Evolutionary conservation across 2,888 invertebrate species (phyloP), one percentile per base, ranked within the genome.

Genomic region (Diploptera punctata): DNA sequence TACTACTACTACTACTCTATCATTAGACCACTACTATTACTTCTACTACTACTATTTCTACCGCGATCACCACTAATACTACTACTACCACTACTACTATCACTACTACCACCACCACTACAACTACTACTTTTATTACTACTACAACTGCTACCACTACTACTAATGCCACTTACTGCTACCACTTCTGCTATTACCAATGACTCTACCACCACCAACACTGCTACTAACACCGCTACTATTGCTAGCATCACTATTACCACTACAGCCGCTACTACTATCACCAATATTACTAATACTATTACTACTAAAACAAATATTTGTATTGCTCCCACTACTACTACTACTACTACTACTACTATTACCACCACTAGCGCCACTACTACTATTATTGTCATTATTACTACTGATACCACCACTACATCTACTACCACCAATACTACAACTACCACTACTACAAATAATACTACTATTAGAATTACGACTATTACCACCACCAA

Each of bases 331-430:
- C 5, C 49, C 18, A n/a, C 49, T 49, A 49, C 49, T 49, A 49
- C 49, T 49, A 49, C 49, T 49, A 49, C 49, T n/a, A 49, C 49
- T n/a, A 49, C 49, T n/a, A 49, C 49, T n/a, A 49, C 49, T 49
- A 49, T n/a, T 49, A 49, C 49, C 18, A 49, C 49, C 18, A 49
- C n/a, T n/a, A 49, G 9, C 49, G n/a, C 49, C n/a, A n/a, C 49
- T 49, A 49, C 49, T n/a, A 49, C 18, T n/a, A 49, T n/a, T 49
- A 49, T n/a, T 49, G n/a, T n/a, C 18, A 49, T 33, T n/a, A n/a
- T n/a, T n/a, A n/a, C n/a, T n/a, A n/a, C n/a, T n/a, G 10, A 33
- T 33, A 33, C 33, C 33, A 33, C 33, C 49, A 49, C n/a, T n/a
- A 49, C 49, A 10, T 10, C n/a, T n/a, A 49, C 49, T n/a, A 49